Base-by-base conservation (phyloP, 2,797 vertebrate species). In the Thaleichthys pacificus region DNA sequence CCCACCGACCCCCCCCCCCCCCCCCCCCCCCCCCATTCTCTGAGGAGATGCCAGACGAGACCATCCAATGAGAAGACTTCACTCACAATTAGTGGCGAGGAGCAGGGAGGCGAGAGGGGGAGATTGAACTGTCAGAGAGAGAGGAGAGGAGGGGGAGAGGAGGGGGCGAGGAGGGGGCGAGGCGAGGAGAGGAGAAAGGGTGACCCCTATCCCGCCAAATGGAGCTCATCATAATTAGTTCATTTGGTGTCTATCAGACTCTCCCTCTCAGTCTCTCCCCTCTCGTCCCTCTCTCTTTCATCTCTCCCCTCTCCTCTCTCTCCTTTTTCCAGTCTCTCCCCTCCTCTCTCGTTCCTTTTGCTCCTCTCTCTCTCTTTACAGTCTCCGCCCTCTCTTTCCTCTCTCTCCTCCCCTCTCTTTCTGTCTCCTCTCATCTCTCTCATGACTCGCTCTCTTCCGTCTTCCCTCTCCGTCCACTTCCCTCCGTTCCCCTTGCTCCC, bases 51-150 rank as follows among this genome's bases (percentile, higher is more conserved):
- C 93, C 88, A 92, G 94, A 89, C 87, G 93, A 92, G 92, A 91
- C 93, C 94, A 92, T 92, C 94, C 95, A 96, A 97, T 98, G 95
- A 99, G 98, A 98, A 99, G 96, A 97, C 97, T 99, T 99, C 97
- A 98, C 96, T 99, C 97, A 99, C 97, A 98, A 98, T 98, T 99
- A 99, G 96, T 95, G 96, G 95, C 95, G 96, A 94, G 95, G 95
- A 98, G 97, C 95, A 95, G 91, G 95, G 96, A 98, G 96, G 96
- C 96, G 95, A 96, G 97, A 95, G 96, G 95, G 96, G 97, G 97
- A 99, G 98, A 99, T 99, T 99, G 97, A 98, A 99, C 97, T 99
- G 97, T 99, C 97, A 99, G 95, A 95, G 95, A 95, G 95, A 97
- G 95, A 97, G 96, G 96, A 94, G 95, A 95, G 96, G 95, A 94